A percentile compares a stretch with the other conserved stretches of the same genome.
These are phyloP conservation scores for Dolichallabes microphthalmus DNA, from an alignment of 2,113 vertebrate genomes.

Conservation along the genomic window DNA sequence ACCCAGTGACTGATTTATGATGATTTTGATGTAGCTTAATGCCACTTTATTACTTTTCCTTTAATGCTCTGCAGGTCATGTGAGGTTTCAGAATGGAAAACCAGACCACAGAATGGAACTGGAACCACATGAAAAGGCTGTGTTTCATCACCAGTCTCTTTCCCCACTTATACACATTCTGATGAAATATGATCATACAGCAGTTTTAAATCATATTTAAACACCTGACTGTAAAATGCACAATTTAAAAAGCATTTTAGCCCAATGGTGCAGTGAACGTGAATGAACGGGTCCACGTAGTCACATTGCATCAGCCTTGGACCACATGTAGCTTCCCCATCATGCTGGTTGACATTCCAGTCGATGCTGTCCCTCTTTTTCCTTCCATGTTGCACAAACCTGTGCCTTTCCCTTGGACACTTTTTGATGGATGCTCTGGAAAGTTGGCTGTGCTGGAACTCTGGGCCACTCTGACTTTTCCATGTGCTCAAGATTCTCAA, in stretches of 20 bases:
- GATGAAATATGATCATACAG: background rate
- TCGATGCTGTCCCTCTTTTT: constrained; percentile 1
- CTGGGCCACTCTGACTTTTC: constrained; percentile 42
- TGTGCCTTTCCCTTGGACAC: constrained; percentile 18
- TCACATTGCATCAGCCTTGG: background rate
- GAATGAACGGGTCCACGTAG: background rate
- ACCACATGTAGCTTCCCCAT: background rate
- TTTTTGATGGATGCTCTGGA: constrained; percentile 50
- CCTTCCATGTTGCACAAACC: constrained; percentile 32
- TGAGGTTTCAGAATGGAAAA: constrained; percentile 15
- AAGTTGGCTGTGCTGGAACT: constrained; percentile 40
- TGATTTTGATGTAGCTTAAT: background rate
- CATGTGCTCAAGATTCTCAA: constrained; percentile 47
- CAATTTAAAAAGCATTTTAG: background rate
- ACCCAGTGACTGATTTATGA: background rate
- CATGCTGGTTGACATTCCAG: constrained; percentile 8
- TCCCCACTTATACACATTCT: background rate
- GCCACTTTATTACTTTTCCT: background rate
- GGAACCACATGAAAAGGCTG: constrained; percentile 8
- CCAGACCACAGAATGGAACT: background rate
- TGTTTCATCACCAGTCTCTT: background rate
- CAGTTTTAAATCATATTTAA: background rate
- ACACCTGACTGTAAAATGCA: background rate
- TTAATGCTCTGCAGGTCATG: background rate
- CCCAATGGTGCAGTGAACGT: background rate